Evolutionary conservation across 2,888 invertebrate genomes (phyloP).

Genomic region (Arctia plantaginis): DNA sequence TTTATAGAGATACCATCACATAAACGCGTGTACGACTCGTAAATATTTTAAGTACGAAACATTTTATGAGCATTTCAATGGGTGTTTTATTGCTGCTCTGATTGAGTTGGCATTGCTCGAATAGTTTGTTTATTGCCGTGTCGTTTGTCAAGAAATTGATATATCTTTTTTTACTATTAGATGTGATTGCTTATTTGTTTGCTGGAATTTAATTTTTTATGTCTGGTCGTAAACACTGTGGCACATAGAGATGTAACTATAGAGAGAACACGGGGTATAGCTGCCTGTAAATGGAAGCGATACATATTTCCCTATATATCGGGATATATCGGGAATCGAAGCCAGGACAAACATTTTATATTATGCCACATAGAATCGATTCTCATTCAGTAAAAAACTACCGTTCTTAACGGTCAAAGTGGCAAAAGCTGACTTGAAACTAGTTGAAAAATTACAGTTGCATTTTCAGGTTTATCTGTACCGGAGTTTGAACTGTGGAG

Average conservation of each 20-base stretch:
- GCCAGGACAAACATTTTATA: too few relatives aligned
- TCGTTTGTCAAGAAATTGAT: neutral
- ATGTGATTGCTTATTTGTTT: neutral
- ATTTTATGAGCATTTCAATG: neutral
- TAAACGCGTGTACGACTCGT: neutral
- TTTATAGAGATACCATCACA: neutral
- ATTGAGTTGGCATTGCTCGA: neutral
- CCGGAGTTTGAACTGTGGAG: neutral
- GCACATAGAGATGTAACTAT: too few relatives aligned
- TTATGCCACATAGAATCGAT: too few relatives aligned
- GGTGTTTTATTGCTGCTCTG: neutral
- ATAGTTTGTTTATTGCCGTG: constrained; percentile 1
- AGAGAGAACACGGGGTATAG: too few relatives aligned
- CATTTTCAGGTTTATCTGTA: neutral
- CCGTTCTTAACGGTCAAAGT: neutral
- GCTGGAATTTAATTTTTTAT: neutral
- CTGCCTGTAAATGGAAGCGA: too few relatives aligned
- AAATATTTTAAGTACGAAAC: neutral
- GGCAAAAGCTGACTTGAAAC: neutral
- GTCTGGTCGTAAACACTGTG: neutral
- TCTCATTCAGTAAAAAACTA: too few relatives aligned
- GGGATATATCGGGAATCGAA: too few relatives aligned
- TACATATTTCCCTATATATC: too few relatives aligned
- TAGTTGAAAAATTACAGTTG: neutral
- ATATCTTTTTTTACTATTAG: neutral